phyloP scores from a whole-genome alignment of 2,113 vertebrate species.

The Puntigrus tetrazona region DNA sequence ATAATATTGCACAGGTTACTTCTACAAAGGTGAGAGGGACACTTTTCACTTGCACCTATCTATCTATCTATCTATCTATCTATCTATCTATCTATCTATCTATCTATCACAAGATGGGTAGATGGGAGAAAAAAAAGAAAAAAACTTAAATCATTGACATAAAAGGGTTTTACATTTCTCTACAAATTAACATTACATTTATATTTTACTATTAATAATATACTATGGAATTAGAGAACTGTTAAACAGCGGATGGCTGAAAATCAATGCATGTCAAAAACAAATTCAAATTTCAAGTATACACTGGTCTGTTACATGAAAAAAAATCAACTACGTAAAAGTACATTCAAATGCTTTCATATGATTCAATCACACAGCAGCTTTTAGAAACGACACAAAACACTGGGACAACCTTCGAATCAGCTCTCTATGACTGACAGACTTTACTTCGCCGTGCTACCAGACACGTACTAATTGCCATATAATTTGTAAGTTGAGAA shows the following conservation, averaged over 20 bases:
- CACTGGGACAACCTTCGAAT: constrained; percentile 9
- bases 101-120: not conserved
- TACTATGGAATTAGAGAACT: not conserved
- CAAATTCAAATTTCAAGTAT: constrained; percentile 10
- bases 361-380: constrained; percentile 29
- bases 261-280: not conserved
- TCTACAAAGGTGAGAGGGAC: not conserved
- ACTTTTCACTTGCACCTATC: not conserved
- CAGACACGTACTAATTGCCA: not conserved
- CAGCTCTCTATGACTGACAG: not conserved
- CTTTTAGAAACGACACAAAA: not conserved
- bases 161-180: not conserved
- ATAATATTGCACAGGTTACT: constrained; percentile 6
- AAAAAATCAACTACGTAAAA: constrained; percentile 12
- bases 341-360: constrained; percentile 47
- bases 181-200: not conserved
- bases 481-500: not conserved
- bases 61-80: constrained; percentile 27
- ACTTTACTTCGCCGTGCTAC: not conserved
- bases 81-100: constrained; percentile 13
- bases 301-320: constrained; percentile 11
- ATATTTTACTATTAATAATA: constrained; percentile 22
- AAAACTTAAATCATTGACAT: not conserved
- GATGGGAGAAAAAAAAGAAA: not conserved
- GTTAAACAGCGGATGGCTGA: not conserved